These are phyloP conservation scores for Rhea pennata DNA, from an alignment of 2,113 vertebrate species.

Conservation along the genomic window DNA sequence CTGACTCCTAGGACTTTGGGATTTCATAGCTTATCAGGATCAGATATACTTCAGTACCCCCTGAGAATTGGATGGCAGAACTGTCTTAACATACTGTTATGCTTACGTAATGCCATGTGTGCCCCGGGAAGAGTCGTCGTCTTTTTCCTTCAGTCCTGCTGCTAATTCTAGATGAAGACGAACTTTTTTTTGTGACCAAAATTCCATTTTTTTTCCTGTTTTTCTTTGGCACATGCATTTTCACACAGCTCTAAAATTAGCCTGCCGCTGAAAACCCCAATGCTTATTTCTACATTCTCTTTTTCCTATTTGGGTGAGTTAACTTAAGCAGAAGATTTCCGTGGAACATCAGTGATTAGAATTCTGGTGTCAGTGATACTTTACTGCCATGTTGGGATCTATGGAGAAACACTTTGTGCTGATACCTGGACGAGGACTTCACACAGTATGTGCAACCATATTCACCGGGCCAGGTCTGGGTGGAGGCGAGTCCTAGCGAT, in stretches of 20 bases:
- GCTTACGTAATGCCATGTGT: constrained; percentile 18
- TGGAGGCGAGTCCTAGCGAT: background rate
- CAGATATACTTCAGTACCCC: constrained; percentile 1
- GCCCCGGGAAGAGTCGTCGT: background rate
- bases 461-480: background rate
- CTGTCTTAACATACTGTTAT: background rate
- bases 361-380: background rate
- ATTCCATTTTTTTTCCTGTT: background rate
- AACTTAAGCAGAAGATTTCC: background rate
- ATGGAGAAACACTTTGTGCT: background rate
- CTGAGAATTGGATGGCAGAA: constrained; percentile 6
- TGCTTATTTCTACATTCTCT: background rate
- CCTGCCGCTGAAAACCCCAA: background rate
- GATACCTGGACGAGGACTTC: background rate
- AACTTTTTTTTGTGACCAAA: constrained; percentile 26
- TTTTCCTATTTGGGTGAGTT: background rate
- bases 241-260: constrained; percentile 33
- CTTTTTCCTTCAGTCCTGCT: constrained; percentile 34
- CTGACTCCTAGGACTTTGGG: constrained; percentile 51
- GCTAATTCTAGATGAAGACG: constrained; percentile 15
- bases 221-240: background rate
- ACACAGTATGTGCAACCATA: background rate
- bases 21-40: constrained; percentile 50
- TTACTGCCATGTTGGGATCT: background rate
- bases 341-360: background rate